phyloP scores from a whole-genome alignment of 2,113 vertebrate species.

The Pedetes capensis region DNA sequence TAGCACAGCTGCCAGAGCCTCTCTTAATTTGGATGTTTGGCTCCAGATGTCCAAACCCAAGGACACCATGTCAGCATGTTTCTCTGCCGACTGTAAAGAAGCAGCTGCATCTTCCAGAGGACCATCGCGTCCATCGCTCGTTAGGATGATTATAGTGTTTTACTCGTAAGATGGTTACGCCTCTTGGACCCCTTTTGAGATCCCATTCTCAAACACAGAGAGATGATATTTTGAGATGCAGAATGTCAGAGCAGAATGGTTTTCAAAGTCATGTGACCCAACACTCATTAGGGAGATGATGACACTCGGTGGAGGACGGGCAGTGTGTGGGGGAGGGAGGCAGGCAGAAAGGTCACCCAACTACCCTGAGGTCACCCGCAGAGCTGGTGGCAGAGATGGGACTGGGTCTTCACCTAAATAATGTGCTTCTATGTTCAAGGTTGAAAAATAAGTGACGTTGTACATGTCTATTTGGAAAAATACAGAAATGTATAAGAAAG shows the following conservation, averaged over 20 bases:
- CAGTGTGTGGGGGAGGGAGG: background rate
- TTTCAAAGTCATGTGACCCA: background rate
- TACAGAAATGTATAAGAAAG: background rate
- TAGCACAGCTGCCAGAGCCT: constrained; percentile 29
- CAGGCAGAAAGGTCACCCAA: background rate
- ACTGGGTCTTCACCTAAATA: background rate
- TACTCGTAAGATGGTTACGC: constrained; percentile 31
- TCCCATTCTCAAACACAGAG: constrained; percentile 29
- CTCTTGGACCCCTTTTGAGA: constrained; percentile 48
- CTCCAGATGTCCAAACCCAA: constrained; percentile 61
- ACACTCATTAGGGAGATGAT: background rate
- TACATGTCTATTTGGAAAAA: constrained; percentile 11
- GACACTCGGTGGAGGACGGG: background rate
- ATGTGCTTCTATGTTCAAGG: background rate
- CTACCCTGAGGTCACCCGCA: background rate
- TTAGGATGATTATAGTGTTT: constrained; percentile 68
- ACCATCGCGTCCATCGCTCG: constrained; percentile 47
- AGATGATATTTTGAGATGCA: constrained; percentile 45
- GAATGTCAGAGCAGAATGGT: background rate
- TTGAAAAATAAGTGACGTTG: background rate
- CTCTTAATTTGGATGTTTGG: constrained; percentile 41
- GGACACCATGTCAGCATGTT: constrained; percentile 63
- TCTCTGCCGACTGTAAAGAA: constrained; percentile 31
- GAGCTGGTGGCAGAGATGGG: background rate
- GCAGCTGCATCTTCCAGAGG: constrained; percentile 62